Evolutionary conservation across 2,797 vertebrate genomes (phyloP).

Genomic region (Loriculus beryllinus): DNA sequence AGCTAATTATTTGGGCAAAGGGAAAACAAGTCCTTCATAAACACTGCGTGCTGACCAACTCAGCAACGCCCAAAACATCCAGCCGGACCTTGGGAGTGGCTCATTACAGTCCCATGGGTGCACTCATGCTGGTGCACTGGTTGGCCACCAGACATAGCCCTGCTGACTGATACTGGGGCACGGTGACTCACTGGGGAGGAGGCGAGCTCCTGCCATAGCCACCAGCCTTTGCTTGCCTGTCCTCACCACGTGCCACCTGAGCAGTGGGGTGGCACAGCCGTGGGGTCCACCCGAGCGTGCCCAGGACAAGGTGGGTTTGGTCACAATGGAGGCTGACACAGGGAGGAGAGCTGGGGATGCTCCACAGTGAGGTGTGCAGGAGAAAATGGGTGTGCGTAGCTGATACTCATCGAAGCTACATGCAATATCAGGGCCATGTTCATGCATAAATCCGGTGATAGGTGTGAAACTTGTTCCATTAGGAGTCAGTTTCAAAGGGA

Average conservation of each 20-base stretch:
- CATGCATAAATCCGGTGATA: neutral
- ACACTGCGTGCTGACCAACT: neutral
- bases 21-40: neutral
- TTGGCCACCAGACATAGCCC: neutral
- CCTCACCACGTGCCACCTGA: neutral
- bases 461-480: neutral
- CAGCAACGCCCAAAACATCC: neutral
- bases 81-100: conserved; percentile 2
- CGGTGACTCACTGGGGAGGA: conserved; percentile 17
- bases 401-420: neutral
- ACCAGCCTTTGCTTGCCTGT: neutral
- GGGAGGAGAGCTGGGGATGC: neutral
- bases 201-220: neutral
- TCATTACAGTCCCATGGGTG: neutral
- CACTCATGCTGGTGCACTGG: neutral
- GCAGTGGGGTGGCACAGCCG: accelerated
- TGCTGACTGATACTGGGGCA: conserved; percentile 12
- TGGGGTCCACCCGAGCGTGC: accelerated
- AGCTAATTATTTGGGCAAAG: neutral
- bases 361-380: neutral
- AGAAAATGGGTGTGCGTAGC: accelerated
- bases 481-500: neutral
- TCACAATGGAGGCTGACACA: neutral
- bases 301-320: neutral
- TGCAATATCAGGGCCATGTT: accelerated